Percentiles rank a stretch among this genome's conserved stretches.
These are phyloP conservation scores for Euwallacea fornicatus DNA, from an alignment of 1,140 invertebrate genomes.

Conservation along the genomic window DNA sequence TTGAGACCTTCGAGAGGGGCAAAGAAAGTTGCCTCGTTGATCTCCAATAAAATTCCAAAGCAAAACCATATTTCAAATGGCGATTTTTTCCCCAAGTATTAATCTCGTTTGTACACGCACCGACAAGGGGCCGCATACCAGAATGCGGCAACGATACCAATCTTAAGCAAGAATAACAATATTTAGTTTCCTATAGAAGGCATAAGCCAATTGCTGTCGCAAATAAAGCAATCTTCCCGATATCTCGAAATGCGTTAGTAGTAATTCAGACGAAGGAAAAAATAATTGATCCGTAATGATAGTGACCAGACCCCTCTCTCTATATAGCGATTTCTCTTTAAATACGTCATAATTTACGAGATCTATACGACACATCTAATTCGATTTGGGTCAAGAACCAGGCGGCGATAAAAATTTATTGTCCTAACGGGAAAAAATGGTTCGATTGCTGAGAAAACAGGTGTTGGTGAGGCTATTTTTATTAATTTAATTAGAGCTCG, in stretches of 20 bases:
- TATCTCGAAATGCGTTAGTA: conserved; percentile 16
- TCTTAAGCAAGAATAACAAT: conserved; percentile 16
- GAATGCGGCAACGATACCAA: conserved; percentile 8
- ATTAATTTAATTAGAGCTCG: not conserved
- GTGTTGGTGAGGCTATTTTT: conserved; percentile 8
- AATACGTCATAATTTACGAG: conserved; percentile 11
- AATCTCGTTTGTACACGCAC: conserved; percentile 5
- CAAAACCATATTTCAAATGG: too few species aligned
- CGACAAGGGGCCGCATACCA: conserved; percentile 3
- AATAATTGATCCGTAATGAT: conserved; percentile 26
- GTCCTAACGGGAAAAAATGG: not conserved
- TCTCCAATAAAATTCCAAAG: too few species aligned
- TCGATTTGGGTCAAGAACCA: conserved; percentile 18
- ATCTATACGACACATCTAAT: conserved; percentile 24
- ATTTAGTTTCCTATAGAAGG: conserved; percentile 23
- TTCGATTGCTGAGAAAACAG: conserved; percentile 1
- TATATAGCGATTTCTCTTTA: conserved; percentile 24
- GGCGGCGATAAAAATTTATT: conserved; percentile 14
- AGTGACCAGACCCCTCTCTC: conserved; percentile 3
- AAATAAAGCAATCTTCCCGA: conserved; percentile 23
- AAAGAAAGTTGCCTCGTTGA: too few species aligned
- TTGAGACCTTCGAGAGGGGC: too few species aligned
- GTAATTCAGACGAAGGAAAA: conserved; percentile 18
- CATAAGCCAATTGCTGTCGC: conserved; percentile 19
- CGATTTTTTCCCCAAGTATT: not conserved